Conservation (phyloP, 2,113 vertebrate species). For the Phylloscopus whistleri region DNA sequence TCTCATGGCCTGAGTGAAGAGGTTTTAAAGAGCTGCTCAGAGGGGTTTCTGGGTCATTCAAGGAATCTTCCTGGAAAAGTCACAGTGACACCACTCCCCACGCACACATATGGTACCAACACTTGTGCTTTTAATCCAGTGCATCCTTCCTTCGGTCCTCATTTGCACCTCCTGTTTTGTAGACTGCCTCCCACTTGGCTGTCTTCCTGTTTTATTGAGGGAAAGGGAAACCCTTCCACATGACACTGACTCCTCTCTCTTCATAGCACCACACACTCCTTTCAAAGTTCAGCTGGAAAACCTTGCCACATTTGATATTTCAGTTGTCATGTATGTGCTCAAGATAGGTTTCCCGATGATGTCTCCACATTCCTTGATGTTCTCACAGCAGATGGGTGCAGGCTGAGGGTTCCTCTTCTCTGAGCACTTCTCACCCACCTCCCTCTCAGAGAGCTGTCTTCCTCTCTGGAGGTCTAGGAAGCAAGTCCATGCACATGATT, state of each 20-base stretch:
- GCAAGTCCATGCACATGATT: not conserved
- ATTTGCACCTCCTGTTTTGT: slow-evolving; percentile 35
- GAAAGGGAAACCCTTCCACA: slow-evolving; percentile 11
- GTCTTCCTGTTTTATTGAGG: slow-evolving; percentile 3
- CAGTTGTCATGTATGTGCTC: not conserved
- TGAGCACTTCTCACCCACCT: not conserved
- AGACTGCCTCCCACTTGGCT: slow-evolving; percentile 27
- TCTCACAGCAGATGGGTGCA: not conserved
- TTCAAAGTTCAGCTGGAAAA: not conserved
- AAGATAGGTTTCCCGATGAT: not conserved
- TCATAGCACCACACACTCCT: not conserved
- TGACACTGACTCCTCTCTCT: not conserved
- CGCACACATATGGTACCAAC: slow-evolving; percentile 18
- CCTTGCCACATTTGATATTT: not conserved
- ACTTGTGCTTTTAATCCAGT: slow-evolving; percentile 62
- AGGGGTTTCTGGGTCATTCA: slow-evolving; percentile 29
- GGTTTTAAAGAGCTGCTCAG: not conserved
- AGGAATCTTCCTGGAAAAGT: slow-evolving; percentile 48
- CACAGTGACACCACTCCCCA: not conserved
- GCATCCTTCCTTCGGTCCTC: not conserved
- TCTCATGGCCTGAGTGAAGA: not conserved
- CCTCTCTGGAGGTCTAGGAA: not conserved
- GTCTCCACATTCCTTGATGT: not conserved
- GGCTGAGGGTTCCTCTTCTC: not conserved
- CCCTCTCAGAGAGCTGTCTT: not conserved